phyloP scores from a whole-genome alignment of 2,888 invertebrate genomes.

The Melangyna quadrimaculata region DNA sequence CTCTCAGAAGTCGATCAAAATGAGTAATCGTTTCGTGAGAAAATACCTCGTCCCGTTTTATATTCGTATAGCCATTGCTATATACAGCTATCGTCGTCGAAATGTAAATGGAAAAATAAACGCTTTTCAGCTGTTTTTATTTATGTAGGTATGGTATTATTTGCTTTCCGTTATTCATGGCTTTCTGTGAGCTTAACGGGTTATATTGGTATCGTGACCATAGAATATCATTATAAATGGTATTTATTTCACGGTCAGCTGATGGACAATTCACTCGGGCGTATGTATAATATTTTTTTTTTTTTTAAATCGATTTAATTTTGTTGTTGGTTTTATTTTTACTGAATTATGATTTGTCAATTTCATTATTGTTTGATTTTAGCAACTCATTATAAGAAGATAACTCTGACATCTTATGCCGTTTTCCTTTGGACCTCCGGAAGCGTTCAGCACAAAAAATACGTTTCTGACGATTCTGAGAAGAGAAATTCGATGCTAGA shows the following conservation, averaged over 20 bases:
- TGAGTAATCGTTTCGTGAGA: slow-evolving; percentile 32
- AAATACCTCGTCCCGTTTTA: slow-evolving; percentile 10
- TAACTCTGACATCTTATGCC: too few relatives aligned
- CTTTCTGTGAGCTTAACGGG: background rate
- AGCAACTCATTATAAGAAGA: too few relatives aligned
- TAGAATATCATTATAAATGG: background rate
- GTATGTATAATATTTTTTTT: background rate
- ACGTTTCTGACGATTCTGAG: too few relatives aligned
- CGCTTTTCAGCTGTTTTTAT: background rate
- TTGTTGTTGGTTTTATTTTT: background rate
- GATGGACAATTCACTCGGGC: background rate
- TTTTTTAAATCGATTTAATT: background rate
- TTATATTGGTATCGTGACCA: background rate
- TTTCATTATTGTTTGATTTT: background rate
- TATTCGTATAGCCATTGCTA: too few relatives aligned
- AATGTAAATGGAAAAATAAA: slow-evolving; percentile 1
- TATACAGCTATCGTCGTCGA: background rate
- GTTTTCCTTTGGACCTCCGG: too few relatives aligned
- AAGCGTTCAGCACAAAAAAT: too few relatives aligned
- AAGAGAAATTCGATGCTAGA: too few relatives aligned
- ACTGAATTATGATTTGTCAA: background rate
- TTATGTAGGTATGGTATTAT: background rate
- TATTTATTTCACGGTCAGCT: background rate
- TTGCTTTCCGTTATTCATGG: background rate
- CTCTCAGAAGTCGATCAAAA: slow-evolving; percentile 48